These are phyloP conservation scores for Acanthococcus lagerstroemiae DNA, from an alignment of 2,888 invertebrate genomes.

Conservation along the genomic window DNA sequence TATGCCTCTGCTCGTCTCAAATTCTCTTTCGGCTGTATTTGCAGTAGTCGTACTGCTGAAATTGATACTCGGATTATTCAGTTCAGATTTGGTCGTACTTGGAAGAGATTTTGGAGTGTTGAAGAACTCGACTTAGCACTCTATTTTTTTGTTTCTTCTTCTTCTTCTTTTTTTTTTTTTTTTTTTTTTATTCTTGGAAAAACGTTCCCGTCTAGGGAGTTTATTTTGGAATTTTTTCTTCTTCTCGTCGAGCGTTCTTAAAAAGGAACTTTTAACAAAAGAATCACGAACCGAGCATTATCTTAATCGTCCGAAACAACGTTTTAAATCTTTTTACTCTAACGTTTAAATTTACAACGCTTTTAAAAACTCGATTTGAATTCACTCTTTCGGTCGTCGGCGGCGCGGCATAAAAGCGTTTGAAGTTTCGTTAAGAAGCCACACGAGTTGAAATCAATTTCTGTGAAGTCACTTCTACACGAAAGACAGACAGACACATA, in stretches of 20 bases:
- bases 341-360: conserved; percentile 24
- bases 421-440: not conserved
- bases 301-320: conserved; percentile 22
- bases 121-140: not conserved
- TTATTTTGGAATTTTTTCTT: conserved; percentile 21
- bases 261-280: conserved; percentile 14
- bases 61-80: no score
- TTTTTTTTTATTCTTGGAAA: not conserved
- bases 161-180: not conserved
- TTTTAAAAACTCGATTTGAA: conserved; percentile 23
- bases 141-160: not conserved
- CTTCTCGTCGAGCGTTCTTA: not conserved
- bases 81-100: no score
- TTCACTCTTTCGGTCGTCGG: no score
- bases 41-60: not conserved
- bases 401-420: no score
- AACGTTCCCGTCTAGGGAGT: not conserved
- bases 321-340: conserved; percentile 22
- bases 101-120: no score
- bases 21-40: not conserved
- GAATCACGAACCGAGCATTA: conserved; percentile 19
- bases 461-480: no score
- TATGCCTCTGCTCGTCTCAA: not conserved
- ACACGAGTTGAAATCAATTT: no score
- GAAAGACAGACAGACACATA: no score